phyloP scores from a whole-genome alignment of 2,888 invertebrate species.

The Agonopterix subpropinquella region DNA sequence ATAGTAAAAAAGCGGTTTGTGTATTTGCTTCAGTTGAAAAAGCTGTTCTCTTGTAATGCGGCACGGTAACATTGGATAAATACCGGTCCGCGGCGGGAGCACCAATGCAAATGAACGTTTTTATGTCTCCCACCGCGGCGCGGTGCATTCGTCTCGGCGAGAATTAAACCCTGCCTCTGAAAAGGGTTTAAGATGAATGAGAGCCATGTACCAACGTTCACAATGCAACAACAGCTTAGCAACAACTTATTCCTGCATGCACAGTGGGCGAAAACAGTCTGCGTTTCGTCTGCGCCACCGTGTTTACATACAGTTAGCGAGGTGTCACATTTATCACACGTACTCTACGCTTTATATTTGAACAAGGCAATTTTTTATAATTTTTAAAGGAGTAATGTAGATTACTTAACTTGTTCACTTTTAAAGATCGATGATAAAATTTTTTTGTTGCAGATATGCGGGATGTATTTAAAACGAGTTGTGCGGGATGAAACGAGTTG shows the following conservation, averaged over 20 bases:
- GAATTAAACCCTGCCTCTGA: conserved; percentile 59
- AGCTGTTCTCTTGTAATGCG: conserved; percentile 58
- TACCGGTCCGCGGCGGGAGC: conserved; percentile 45
- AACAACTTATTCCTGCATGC: conserved; percentile 60
- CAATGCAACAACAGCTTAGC: conserved; percentile 65
- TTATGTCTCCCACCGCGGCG: conserved; percentile 41
- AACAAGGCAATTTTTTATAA: neutral
- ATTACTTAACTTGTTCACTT: too few relatives aligned
- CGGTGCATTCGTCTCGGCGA: conserved; percentile 50
- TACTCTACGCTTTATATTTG: conserved; percentile 4
- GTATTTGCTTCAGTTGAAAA: conserved; percentile 42
- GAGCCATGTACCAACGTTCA: conserved; percentile 39
- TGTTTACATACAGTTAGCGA: conserved; percentile 26
- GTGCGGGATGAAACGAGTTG: too few relatives aligned
- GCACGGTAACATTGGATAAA: conserved; percentile 60
- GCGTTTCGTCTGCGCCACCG: conserved; percentile 40
- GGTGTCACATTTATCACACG: conserved; percentile 17
- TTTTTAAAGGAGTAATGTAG: too few relatives aligned
- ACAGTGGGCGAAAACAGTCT: conserved; percentile 54
- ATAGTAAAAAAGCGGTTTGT: conserved; percentile 38
- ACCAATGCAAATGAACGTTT: conserved; percentile 67
- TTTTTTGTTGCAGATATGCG: too few relatives aligned
- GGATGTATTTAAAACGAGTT: too few relatives aligned
- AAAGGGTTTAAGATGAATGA: conserved; percentile 71
- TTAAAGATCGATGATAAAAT: too few relatives aligned